Percentiles rank a stretch among this genome's conserved stretches.
These are phyloP conservation scores for Sericinus montela DNA, from an alignment of 2,888 invertebrate species.

Conservation along the genomic window DNA sequence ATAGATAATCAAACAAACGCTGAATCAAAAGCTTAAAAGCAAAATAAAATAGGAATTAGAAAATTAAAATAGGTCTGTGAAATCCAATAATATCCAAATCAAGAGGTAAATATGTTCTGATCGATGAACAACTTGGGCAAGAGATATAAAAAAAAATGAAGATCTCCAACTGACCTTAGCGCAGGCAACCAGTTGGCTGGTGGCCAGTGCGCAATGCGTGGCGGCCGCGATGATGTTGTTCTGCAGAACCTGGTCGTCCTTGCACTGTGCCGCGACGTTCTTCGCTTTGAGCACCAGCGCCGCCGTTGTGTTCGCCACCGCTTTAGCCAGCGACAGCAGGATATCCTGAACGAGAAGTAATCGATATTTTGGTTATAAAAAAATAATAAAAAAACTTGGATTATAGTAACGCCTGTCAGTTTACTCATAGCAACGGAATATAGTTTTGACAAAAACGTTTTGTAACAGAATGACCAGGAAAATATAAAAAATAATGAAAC, in stretches of 20 bases:
- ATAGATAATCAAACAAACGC: too few species aligned
- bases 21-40: too few species aligned
- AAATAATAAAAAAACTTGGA: too few species aligned
- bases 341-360: conserved; percentile 81
- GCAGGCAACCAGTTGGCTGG: conserved; percentile 98
- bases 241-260: conserved; percentile 88
- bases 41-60: too few species aligned
- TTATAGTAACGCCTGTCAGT: conserved; percentile 7
- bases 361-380: not conserved
- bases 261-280: conserved; percentile 94
- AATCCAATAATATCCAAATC: too few species aligned
- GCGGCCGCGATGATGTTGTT: conserved; percentile 96
- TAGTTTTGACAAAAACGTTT: not conserved
- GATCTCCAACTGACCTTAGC: conserved; percentile 83
- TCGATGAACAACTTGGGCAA: too few species aligned
- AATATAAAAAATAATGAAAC: too few species aligned
- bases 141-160: too few species aligned
- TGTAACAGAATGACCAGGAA: too few species aligned
- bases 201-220: conserved; percentile 97
- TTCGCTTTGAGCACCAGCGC: conserved; percentile 97
- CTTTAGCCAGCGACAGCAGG: conserved; percentile 95
- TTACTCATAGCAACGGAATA: conserved; percentile 11
- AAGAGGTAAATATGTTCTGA: too few species aligned
- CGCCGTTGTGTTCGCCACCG: conserved; percentile 98
- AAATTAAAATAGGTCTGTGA: too few species aligned